Base-by-base conservation (phyloP, 2,888 invertebrate species). In the Callyntrura sp. region DNA sequence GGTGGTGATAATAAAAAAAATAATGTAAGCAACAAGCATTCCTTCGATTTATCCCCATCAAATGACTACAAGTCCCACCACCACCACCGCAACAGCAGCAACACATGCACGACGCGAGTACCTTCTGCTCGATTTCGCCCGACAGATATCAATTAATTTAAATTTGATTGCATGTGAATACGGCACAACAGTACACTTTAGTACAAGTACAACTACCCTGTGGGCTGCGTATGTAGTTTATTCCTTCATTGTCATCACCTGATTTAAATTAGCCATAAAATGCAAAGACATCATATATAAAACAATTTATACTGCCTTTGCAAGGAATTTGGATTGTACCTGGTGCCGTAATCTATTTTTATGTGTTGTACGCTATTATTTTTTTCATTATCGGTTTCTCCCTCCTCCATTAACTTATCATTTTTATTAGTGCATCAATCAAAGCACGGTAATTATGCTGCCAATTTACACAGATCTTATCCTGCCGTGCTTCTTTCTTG, bases 351-450 rank as follows among this genome's bases (percentile, higher is more conserved):
- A 70, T 70, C 45, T 70, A 6, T 25, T 14, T 35, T 6, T 20
- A 45, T 73, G 28, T 35, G 20, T 12, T 28, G 25, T 62, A 62
- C 1, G 78, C 51, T 20, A 55, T 51, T 17, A 23, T 51, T 82
- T 76, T 8, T 43, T 76, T 45, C 11, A 23, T 65, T 79, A 79
- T 79, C 79, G 45, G 25, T 23, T 62, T 82, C 60, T 82, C 65
- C 17, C 35, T 70, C 11, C 20, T 57, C 35, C 70, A 84, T 84
- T 84, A 65, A 25, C 35, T 25, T 55, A 51, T 55, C 84, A 70
- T 20, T 84, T 83, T 84, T 84, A 84, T 70, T 68, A 23, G 55
- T n/a, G 68, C 84, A 84, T 84, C 68, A 84, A 70, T 84, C 84
- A 84, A 84, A 70, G 51, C 51, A 55, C 45, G 20, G 55, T 55